Percentiles rank a stretch among this genome's conserved stretches.
phyloP scores from a whole-genome alignment of 2,797 vertebrate species.

The Gallinago nigripennis region DNA sequence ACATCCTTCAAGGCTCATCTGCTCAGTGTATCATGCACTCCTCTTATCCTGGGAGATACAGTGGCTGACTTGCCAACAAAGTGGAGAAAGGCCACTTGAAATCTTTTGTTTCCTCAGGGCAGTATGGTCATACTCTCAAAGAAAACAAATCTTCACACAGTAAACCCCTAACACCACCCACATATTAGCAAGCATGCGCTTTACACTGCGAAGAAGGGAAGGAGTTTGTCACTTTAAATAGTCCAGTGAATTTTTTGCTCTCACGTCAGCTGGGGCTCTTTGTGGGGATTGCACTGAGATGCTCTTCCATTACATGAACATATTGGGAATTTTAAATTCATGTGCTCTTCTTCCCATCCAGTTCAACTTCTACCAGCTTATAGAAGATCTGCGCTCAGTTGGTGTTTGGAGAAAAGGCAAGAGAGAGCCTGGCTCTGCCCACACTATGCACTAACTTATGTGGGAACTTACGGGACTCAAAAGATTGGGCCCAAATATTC shows the following conservation, averaged over 20 bases:
- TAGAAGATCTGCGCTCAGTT: not conserved
- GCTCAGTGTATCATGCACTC: slow-evolving; percentile 41
- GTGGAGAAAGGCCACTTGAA: slow-evolving; percentile 67
- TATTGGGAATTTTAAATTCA: not conserved
- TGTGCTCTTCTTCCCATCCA: not conserved
- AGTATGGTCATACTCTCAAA: not conserved
- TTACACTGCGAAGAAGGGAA: not conserved
- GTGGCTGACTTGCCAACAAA: slow-evolving; percentile 25
- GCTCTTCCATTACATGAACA: not conserved
- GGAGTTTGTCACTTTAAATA: not conserved
- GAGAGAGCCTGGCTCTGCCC: not conserved
- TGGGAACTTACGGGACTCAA: not conserved
- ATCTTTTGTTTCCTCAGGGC: slow-evolving; percentile 13
- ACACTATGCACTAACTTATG: not conserved
- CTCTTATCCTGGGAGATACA: slow-evolving; percentile 28
- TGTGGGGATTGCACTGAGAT: not conserved
- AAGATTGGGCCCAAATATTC: not conserved
- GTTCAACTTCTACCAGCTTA: not conserved
- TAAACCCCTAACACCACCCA: not conserved
- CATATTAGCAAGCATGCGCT: not conserved
- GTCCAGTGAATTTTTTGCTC: not conserved
- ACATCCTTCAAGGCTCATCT: slow-evolving; percentile 42
- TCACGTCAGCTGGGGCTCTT: not conserved
- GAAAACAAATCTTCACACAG: not conserved
- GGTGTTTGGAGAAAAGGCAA: not conserved